A percentile compares a stretch with the other conserved stretches of the same genome.
Evolutionary conservation across 2,113 vertebrate species (phyloP).

Genomic region (Zingel zingel): DNA sequence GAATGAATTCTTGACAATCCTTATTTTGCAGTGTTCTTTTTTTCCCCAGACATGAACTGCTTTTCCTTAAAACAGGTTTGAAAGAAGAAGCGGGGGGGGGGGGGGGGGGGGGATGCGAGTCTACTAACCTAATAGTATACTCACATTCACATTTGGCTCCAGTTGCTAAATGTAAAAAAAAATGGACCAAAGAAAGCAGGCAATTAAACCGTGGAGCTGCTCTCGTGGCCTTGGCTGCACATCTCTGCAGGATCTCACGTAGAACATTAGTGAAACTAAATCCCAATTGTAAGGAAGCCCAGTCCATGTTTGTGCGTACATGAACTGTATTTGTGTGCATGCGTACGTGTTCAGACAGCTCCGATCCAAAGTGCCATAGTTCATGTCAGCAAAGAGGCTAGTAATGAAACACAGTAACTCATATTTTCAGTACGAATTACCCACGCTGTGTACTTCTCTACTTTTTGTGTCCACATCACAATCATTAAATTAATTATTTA

Average conservation of each 20-base stretch:
- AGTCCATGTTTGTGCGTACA: slow-evolving; percentile 35
- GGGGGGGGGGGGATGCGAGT: too few relatives aligned
- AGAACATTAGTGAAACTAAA: slow-evolving; percentile 39
- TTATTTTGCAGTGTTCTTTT: neutral
- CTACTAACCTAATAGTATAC: neutral
- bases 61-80: neutral
- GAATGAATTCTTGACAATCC: neutral
- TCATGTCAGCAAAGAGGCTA: slow-evolving; percentile 47
- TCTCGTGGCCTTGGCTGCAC: slow-evolving; percentile 17
- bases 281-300: slow-evolving; percentile 27
- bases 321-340: slow-evolving; percentile 25
- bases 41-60: neutral
- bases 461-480: neutral
- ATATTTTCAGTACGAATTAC: slow-evolving; percentile 19
- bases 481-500: neutral
- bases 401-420: slow-evolving; percentile 29
- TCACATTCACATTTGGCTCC: neutral
- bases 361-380: slow-evolving; percentile 42
- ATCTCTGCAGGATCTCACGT: slow-evolving; percentile 24
- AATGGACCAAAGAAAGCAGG: slow-evolving; percentile 1
- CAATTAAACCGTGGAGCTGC: neutral
- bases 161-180: slow-evolving; percentile 4
- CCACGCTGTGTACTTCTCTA: neutral
- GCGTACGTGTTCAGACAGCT: slow-evolving; percentile 43
- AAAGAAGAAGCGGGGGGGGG: neutral